Conservation (phyloP, 1,140 invertebrate genomes). For the Drosophila malerkotliana region DNA sequence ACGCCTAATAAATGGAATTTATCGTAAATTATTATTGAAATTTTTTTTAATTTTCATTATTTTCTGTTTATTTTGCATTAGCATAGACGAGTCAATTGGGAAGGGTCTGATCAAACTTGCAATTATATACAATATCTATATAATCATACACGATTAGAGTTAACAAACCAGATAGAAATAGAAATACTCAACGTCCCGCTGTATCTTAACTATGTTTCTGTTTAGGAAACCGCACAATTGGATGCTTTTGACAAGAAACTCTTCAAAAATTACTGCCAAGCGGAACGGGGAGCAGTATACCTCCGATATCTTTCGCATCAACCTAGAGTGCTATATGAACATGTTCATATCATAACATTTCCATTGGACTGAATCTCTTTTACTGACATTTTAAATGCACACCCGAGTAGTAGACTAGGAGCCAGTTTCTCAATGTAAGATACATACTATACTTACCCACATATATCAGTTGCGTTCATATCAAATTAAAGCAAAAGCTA, state of each 20-base stretch:
- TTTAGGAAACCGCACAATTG: slow-evolving; percentile 3
- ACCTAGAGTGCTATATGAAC: slow-evolving; percentile 59
- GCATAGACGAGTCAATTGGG: slow-evolving; percentile 62
- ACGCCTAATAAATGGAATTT: slow-evolving; percentile 74
- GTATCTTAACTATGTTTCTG: slow-evolving; percentile 28
- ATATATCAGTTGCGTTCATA: slow-evolving; percentile 77
- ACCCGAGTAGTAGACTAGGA: slow-evolving; percentile 45
- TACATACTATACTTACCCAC: slow-evolving; percentile 24
- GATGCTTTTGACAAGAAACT: slow-evolving; percentile 18
- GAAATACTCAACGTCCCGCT: slow-evolving; percentile 35
- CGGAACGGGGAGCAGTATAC: slow-evolving; percentile 18
- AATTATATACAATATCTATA: slow-evolving; percentile 31
- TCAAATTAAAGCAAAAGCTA: slow-evolving; percentile 47
- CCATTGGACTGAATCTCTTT: slow-evolving; percentile 69
- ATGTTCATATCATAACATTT: slow-evolving; percentile 71
- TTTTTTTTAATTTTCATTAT: slow-evolving; percentile 5
- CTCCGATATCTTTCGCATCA: slow-evolving; percentile 22
- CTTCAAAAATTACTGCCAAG: slow-evolving; percentile 41
- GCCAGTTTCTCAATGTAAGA: slow-evolving; percentile 40
- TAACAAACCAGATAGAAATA: slow-evolving; percentile 25
- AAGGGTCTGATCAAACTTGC: slow-evolving; percentile 37
- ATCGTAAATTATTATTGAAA: slow-evolving; percentile 45
- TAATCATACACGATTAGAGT: slow-evolving; percentile 45
- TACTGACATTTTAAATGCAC: slow-evolving; percentile 74
- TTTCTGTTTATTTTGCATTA: not conserved